Conservation (phyloP, 2,888 invertebrate genomes). For the Ochlodes sylvanus region DNA sequence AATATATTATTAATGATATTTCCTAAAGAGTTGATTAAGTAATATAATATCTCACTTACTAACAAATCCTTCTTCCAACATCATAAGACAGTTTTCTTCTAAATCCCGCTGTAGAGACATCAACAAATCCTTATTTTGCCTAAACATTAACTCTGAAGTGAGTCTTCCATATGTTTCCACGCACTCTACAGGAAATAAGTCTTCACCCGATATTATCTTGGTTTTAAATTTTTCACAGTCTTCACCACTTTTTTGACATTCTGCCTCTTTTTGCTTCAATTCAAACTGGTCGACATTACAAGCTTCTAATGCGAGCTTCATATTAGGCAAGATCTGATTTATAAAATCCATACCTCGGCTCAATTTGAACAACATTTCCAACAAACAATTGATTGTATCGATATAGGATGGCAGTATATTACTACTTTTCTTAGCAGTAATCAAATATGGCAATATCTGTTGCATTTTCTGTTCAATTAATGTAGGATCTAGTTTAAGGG, state of each 20-base stretch:
- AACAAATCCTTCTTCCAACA: slow-evolving; percentile 67
- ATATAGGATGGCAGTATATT: slow-evolving; percentile 57
- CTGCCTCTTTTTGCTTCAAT: slow-evolving; percentile 57
- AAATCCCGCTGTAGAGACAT: slow-evolving; percentile 69
- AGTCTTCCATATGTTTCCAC: slow-evolving; percentile 69
- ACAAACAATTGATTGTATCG: slow-evolving; percentile 67
- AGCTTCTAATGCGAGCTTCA: slow-evolving; percentile 66
- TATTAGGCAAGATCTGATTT: slow-evolving; percentile 66
- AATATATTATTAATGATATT: no score
- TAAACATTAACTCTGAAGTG: slow-evolving; percentile 75
- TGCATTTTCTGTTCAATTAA: slow-evolving; percentile 72
- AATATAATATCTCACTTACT: slow-evolving; percentile 66
- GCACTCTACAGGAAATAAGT: slow-evolving; percentile 70
- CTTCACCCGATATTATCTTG: slow-evolving; percentile 66
- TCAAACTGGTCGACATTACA: slow-evolving; percentile 69
- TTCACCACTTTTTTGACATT: slow-evolving; percentile 48
- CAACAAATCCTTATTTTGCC: slow-evolving; percentile 74
- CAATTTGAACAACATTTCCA: slow-evolving; percentile 76
- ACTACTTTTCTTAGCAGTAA: slow-evolving; percentile 66
- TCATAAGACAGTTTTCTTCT: slow-evolving; percentile 66
- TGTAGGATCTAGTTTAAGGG: slow-evolving; percentile 71
- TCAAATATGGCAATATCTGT: slow-evolving; percentile 67
- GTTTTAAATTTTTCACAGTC: slow-evolving; percentile 57
- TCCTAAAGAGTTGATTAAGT: neutral
- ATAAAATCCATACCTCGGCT: slow-evolving; percentile 71